Evolutionary conservation across 64 coral and sea anemone species (phyloP), one percentile per base, ranked within the genome.

Genomic region (Stylophora pistillata): DNA sequence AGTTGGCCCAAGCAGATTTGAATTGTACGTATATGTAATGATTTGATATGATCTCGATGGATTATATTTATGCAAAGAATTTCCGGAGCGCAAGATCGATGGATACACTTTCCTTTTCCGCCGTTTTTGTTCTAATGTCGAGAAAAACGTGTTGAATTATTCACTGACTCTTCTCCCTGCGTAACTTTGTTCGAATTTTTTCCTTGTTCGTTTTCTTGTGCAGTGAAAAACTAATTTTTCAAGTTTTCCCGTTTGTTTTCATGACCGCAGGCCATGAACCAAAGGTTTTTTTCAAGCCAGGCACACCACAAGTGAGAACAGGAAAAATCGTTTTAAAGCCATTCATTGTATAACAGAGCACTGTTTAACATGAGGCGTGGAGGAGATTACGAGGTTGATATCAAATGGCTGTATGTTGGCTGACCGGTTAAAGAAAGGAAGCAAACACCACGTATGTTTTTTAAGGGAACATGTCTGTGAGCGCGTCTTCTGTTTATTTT

Each of bases 201-300:
- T 70, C 80, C 80, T 64, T 41, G 30, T 84, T 63, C 7, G 37
- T 47, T 47, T 4, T 20, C 3, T 5, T 17, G 18, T 37, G 57
- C 2, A 41, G 20, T 65, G 20, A 15, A 23, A 60, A 82, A 82
- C 20, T 53, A 47, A 33, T 53, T 26, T 6, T 23, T 14, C 16
- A 23, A 66, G 79, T 84, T 6, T 64, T 84, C 63, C 80, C 62
- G 80, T 84, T 69, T 82, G 58, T 58, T 37, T 21, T 68, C 64
- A 68, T 25, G 26, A 68, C 4, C 23, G 64, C 21, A 2, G 21
- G 61, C n/a, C 20, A 21, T 26, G 23, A n/a, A 68, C 23, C 9
- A n/a, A 9, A 4, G 25, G 26, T 5, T 9, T 21, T n/a, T 27
- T 68, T n/a, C 21, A 27, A 25, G 13, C 64, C 0, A 68, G 21